A percentile compares a stretch with the other conserved stretches of the same genome.
Evolutionary conservation across 2,797 vertebrate genomes (phyloP).

Genomic region (Enteromius paludinosus): DNA sequence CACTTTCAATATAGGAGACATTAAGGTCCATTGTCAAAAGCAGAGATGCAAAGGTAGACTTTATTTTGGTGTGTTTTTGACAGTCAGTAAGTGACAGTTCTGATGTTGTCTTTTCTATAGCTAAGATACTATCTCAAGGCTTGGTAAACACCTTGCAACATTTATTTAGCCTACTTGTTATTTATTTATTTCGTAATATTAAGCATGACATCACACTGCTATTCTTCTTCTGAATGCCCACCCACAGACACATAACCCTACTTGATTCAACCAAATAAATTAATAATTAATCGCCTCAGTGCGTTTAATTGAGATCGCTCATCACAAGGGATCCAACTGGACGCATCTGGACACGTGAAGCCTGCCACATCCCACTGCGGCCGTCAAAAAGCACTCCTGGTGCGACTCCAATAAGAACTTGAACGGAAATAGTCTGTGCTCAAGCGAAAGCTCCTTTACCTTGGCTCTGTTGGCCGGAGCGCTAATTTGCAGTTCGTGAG

Average conservation of each 20-base stretch:
- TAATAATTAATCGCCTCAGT: not conserved
- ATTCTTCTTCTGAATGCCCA: constrained; percentile 8
- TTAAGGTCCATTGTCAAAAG: not conserved
- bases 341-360: constrained; percentile 9
- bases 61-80: not conserved
- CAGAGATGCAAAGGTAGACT: not conserved
- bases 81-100: not conserved
- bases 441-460: constrained; percentile 73
- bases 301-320: constrained; percentile 6
- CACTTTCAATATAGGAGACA: not conserved
- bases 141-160: constrained; percentile 27
- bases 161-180: not conserved
- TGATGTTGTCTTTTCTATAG: not conserved
- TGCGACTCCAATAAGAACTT: constrained; percentile 1
- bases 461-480: constrained; percentile 84
- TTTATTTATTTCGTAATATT: constrained; percentile 1
- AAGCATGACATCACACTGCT: constrained; percentile 34
- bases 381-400: not conserved
- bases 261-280: constrained; percentile 21
- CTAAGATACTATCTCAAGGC: not conserved
- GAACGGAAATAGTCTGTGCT: not conserved
- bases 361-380: constrained; percentile 21
- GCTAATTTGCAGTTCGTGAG: constrained; percentile 86
- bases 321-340: not conserved
- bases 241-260: constrained; percentile 19